phyloP scores from a whole-genome alignment of 2,113 vertebrate species.

The Conger conger region DNA sequence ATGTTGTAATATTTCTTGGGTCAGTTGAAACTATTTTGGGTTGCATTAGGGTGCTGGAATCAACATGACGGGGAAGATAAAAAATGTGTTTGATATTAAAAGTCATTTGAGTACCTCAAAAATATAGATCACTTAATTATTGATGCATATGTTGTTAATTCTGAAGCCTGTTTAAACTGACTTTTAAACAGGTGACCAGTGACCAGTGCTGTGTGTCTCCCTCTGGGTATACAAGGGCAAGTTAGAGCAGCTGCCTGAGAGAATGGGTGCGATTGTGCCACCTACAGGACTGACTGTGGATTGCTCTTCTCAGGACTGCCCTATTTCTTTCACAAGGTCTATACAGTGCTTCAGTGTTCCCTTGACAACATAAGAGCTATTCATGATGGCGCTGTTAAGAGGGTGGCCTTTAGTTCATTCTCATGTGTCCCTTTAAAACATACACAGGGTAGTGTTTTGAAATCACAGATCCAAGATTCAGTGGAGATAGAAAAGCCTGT shows the following conservation, averaged over 20 bases:
- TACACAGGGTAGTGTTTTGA: constrained; percentile 12
- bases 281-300: background rate
- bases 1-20: background rate
- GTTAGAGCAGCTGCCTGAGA: constrained; percentile 19
- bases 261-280: background rate
- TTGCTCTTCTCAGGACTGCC: constrained; percentile 25
- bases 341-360: constrained; percentile 41
- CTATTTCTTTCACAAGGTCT: background rate
- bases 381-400: constrained; percentile 29
- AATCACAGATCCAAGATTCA: background rate
- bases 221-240: background rate
- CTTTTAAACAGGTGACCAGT: background rate
- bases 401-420: background rate
- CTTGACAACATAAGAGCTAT: constrained; percentile 33
- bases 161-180: background rate
- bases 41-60: background rate
- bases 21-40: background rate
- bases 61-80: too few species aligned
- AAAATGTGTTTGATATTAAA: too few species aligned
- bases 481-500: background rate
- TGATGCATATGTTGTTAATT: background rate
- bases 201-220: background rate
- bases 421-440: background rate
- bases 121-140: background rate
- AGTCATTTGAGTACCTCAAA: background rate